phyloP scores from a whole-genome alignment of 2,888 invertebrate species.

The Pegoplata infirma region DNA sequence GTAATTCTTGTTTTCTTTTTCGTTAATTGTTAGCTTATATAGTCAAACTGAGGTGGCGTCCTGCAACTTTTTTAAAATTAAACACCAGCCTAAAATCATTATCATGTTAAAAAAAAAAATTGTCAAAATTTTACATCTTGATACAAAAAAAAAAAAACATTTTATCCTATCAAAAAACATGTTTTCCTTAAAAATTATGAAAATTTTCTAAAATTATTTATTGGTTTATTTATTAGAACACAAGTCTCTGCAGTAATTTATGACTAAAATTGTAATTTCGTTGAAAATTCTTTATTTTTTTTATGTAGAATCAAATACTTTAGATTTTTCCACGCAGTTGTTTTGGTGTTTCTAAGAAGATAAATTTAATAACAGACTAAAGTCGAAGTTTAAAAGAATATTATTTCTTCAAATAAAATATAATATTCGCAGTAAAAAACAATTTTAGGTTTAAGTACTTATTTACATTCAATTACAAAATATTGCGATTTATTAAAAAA shows the following conservation, averaged over 20 bases:
- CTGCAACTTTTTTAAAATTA: no score
- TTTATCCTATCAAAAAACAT: no score
- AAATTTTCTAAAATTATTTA: no score
- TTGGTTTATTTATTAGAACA: no score
- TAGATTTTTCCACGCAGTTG: background rate
- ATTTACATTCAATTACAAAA: slow-evolving; percentile 1
- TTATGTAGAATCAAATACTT: slow-evolving; percentile 10
- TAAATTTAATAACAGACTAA: slow-evolving; percentile 31
- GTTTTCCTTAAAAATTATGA: no score
- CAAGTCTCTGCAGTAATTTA: slow-evolving; percentile 43
- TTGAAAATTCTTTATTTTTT: slow-evolving; percentile 23
- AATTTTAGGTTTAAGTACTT: background rate
- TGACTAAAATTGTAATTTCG: slow-evolving; percentile 45
- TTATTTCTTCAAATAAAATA: background rate
- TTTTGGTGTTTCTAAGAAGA: slow-evolving; percentile 33
- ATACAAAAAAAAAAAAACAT: no score
- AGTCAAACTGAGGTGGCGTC: no score
- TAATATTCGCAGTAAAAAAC: background rate
- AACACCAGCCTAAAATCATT: no score
- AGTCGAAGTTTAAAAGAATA: background rate
- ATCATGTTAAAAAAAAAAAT: no score
- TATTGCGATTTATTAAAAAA: background rate
- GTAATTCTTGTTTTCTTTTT: no score
- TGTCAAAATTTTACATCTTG: no score
- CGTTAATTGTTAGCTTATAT: no score